Conservation (phyloP, 2,113 vertebrate species). For the Rattus norvegicus region GRCr8 NC_086020.1:33214001-33214500, state of each 20-base stretch:
- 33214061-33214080: background rate
- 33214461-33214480: too few relatives aligned
- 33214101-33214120: background rate
- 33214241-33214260: background rate
- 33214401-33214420: too few relatives aligned
- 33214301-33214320: too few relatives aligned
- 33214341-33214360: too few relatives aligned
- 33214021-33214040: background rate
- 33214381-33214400: too few relatives aligned
- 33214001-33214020: background rate
- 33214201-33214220: background rate
- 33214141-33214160: background rate
- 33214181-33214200: background rate
- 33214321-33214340: too few relatives aligned
- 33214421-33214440: too few relatives aligned
- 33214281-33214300: background rate
- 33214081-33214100: background rate
- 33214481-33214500: too few relatives aligned
- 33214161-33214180: slow-evolving; percentile 3
- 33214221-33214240: background rate
- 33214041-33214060: background rate
- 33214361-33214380: too few relatives aligned
- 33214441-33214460: too few relatives aligned
- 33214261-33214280: background rate
- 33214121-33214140: background rate